Conservation (phyloP, 2,113 vertebrate genomes). For the Notiomystis cincta region DNA sequence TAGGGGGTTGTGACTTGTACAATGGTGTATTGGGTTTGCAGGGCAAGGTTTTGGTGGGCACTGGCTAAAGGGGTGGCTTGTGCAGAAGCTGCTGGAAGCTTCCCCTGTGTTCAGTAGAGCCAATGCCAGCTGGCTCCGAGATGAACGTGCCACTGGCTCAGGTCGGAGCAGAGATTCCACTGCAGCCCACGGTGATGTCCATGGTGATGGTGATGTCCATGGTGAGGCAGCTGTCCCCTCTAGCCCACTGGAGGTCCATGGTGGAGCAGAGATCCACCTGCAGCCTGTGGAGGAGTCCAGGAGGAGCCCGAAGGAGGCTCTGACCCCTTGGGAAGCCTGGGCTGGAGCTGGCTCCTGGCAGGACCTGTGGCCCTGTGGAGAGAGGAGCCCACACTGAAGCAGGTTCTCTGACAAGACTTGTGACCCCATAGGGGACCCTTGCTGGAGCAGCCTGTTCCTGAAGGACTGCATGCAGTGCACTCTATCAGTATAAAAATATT, state of each 20-base stretch:
- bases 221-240: not conserved
- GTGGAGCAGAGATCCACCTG: not conserved
- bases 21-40: not conserved
- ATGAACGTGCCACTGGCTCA: not conserved
- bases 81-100: not conserved
- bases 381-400: not conserved
- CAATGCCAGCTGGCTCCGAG: not conserved
- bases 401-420: not conserved
- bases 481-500: not conserved
- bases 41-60: not conserved
- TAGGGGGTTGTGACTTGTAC: not conserved
- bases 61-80: not conserved
- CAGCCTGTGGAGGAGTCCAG: not conserved
- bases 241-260: not conserved
- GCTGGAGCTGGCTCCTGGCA: not conserved
- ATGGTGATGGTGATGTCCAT: not conserved
- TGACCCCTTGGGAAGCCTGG: not conserved
- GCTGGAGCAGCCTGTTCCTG: not conserved
- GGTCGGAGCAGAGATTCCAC: not conserved
- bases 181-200: not conserved
- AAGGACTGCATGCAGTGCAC: accelerated
- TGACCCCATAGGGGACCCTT: not conserved
- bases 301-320: not conserved
- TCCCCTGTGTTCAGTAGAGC: not conserved
- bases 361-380: not conserved